Base-by-base conservation (phyloP, 2,888 invertebrate species). In the Rhagium mordax region DNA sequence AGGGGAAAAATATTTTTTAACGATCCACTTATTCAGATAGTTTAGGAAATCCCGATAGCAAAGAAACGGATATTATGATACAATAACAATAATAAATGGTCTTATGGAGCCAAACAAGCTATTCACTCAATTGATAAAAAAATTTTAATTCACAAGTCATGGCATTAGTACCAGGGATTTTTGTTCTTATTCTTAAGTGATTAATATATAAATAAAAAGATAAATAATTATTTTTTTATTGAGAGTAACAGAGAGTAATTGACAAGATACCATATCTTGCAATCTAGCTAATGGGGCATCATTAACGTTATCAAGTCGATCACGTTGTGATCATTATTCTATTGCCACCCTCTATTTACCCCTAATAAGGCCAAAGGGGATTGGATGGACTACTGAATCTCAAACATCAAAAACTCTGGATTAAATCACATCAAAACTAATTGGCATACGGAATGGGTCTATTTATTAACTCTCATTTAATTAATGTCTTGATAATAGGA, bases 291-390 rank as follows among this genome's bases (percentile, higher is more conserved):
- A 83, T 83, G 83, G 81, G 74, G 77, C 84, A 79, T 83, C 81
- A 76, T 82, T 83, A 83, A 83, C 78, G 75, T 82, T 82, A 82
- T 82, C 82, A 82, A 74, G 74, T 74, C 78, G 78, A 82, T 82
- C 80, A 74, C 74, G 75, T 77, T 70, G 57, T 67, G 70, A 71
- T 76, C 74, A 78, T 81, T 79, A 81, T 78, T 81, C 78, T 77
- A 83, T 82, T 82, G 78, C 79, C 79, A 82, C 83, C 82, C 82
- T 81, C 81, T 81, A 78, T 79, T 82, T 81, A 80, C 77, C 80
- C 78, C 79, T 77, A 79, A 77, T 74, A 79, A 78, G 77, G 70
- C 77, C 71, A 48, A 60, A 61, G 68, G 80, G 78, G 78, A 16
- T 65, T 29, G 61, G 64, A 61, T 74, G 71, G 73, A 74, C 70